phyloP scores from a whole-genome alignment of 2,888 invertebrate species.

The Microplitis manilae region DNA sequence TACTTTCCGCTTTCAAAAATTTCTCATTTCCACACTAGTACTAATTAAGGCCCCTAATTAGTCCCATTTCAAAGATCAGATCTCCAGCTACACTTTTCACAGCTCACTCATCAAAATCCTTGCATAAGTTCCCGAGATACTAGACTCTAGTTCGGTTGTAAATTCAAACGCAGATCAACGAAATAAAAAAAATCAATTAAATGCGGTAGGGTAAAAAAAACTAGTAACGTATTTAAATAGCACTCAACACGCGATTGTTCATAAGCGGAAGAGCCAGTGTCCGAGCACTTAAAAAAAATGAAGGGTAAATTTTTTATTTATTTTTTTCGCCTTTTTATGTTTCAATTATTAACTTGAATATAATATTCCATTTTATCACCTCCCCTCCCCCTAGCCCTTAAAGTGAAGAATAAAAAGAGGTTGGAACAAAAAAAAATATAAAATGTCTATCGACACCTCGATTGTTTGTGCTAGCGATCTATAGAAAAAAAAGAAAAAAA shows the following conservation, averaged over 20 bases:
- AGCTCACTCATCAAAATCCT: no score
- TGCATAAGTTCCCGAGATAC: no score
- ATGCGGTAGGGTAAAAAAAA: background rate
- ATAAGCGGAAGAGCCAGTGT: conserved; percentile 5
- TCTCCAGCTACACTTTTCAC: no score
- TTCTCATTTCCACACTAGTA: no score
- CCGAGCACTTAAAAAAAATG: conserved; percentile 7
- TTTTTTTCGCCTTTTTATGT: background rate
- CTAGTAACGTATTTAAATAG: background rate
- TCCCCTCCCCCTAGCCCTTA: background rate
- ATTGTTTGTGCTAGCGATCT: background rate
- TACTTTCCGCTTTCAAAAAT: no score
- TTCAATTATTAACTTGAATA: conserved; percentile 16
- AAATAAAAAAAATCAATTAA: background rate
- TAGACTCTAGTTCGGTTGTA: no score
- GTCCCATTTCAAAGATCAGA: no score
- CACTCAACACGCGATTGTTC: conserved; percentile 4
- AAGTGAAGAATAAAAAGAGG: conserved; percentile 26
- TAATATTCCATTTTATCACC: conserved; percentile 5
- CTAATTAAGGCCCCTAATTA: no score
- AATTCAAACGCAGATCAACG: no score
- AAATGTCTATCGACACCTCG: conserved; percentile 23
- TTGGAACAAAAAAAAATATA: conserved; percentile 46
- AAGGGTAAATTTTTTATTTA: background rate
- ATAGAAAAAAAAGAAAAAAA: background rate